Base-by-base conservation (phyloP, 2,797 vertebrate species). In the Myotis daubentonii region DNA sequence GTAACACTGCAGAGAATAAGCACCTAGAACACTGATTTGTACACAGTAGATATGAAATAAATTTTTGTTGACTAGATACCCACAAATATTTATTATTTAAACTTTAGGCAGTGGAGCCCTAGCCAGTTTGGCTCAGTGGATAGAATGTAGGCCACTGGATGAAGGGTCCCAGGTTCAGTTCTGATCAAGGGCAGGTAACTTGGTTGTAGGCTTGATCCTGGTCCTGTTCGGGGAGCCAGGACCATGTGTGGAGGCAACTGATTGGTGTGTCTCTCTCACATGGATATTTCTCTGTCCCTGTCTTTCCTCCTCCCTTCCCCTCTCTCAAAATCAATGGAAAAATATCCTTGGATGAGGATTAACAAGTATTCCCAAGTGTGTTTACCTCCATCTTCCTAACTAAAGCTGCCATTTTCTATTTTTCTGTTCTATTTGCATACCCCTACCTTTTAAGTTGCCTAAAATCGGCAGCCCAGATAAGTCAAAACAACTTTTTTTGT, bases 1-100 rank as follows among this genome's bases (percentile, higher is more conserved):
- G 2, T 70, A 74, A 66, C 2, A 23, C 19, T 49, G 28, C 12
- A 19, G 20, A 74, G 70, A 87, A 41, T 6, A 83, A 81, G 30
- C 15, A 88, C 33, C 30, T 51, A 49, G 78, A 82, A 87, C 9
- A 92, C 41, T 55, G 38, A 82, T 8, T 25, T 13, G 38, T 57
- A 85, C 23, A 36, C 28, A 62, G 47, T 62, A 51, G 62, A 4
- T 70, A 23, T 12, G 57, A 82, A 93, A 78, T 94, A 49, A 41
- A 60, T 30, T 55, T 94, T 65, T 60, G 17, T 53, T 65, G 87
- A 71, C n/a, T 72, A 86, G 33, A 36, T 91, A 80, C 74, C 36
- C 41, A 81, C 65, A 94, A 28, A 82, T 75, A 93, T 53, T 87
- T 80, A 74, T 92, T 57, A 62, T 72, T n/a, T 62, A 65, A 87